A percentile compares a stretch with the other conserved stretches of the same genome.
Conservation (phyloP, 2,888 invertebrate species). For the Nysson spinosus region DNA sequence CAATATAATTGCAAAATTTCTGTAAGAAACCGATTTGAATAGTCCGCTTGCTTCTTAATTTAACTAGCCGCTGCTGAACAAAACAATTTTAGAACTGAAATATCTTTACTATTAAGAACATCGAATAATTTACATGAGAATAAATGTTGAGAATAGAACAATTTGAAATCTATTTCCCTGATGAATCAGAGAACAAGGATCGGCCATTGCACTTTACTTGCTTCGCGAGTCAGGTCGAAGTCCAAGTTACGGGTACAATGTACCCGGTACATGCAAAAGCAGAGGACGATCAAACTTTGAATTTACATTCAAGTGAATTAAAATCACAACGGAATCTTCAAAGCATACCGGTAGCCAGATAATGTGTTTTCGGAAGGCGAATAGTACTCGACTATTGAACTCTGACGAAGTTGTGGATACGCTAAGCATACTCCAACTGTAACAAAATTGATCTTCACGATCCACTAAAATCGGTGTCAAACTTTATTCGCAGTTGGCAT, state of each 20-base stretch:
- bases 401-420: slow-evolving; percentile 31
- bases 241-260: slow-evolving; percentile 34
- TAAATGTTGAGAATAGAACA: no score
- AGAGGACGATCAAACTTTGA: slow-evolving; percentile 24
- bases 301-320: slow-evolving; percentile 42
- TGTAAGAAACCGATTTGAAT: no score
- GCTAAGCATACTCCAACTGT: slow-evolving; percentile 21
- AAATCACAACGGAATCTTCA: slow-evolving; percentile 20
- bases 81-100: no score
- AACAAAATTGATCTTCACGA: slow-evolving; percentile 21
- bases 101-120: no score
- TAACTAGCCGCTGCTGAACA: no score
- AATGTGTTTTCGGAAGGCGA: slow-evolving; percentile 26
- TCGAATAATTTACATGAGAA: no score
- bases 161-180: slow-evolving; percentile 3
- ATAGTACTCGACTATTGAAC: slow-evolving; percentile 24
- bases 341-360: slow-evolving; percentile 26
- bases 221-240: not conserved
- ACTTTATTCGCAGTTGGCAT: not conserved
- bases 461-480: not conserved
- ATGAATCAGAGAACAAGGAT: slow-evolving; percentile 5
- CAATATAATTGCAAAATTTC: no score
- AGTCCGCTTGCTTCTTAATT: no score
- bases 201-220: slow-evolving; percentile 30
- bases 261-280: no score